Evolutionary conservation across 2,888 invertebrate genomes (phyloP), one percentile per base, ranked within the genome.

Genomic region (Ophion ventricosus): DNA sequence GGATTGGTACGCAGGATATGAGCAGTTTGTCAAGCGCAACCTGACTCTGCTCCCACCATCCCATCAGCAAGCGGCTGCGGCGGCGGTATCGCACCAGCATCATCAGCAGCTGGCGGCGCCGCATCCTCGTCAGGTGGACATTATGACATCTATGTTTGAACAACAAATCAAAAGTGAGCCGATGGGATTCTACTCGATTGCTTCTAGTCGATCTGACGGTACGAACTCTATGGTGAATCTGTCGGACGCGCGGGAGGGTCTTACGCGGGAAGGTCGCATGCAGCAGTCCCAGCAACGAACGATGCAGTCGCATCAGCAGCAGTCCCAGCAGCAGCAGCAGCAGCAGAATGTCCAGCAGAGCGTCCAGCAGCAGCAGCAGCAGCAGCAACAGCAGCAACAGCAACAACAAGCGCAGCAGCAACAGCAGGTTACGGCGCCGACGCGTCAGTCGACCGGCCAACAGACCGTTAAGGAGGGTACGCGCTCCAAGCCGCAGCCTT

Each of bases 121-220:
- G 84, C 91, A 90, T 73, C 90, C 88, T 69, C 90, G 90, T 78
- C 89, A 88, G 49, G 87, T 85, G 63, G 91, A 91, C 90, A 92
- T 93, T 88, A 93, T 93, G 93, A 93, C 93, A 86, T 93, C 93
- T 93, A 96, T 96, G 96, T 96, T 96, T 90, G 96, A 96, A 93
- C 96, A 96, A 93, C 96, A 96, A 93, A 96, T 96, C 91, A 96
- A 96, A 93, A 95, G 96, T 89, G 96, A 96, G 93, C 96, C 96
- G 88, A 95, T 96, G 95, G 95, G 95, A 94, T 95, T 94, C 88
- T 94, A 94, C 90, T 93, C 94, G 66, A 92, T 94, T 84, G 92
- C 93, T 17, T 93, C 93, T n/a, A 93, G 92, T 86, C 90, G 93
- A 69, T 93, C 93, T 49, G 93, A 93, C 69, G 93, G 93, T 80